Evolutionary conservation across 2,888 invertebrate genomes (phyloP).

Genomic region (Morpho deidamia): DNA sequence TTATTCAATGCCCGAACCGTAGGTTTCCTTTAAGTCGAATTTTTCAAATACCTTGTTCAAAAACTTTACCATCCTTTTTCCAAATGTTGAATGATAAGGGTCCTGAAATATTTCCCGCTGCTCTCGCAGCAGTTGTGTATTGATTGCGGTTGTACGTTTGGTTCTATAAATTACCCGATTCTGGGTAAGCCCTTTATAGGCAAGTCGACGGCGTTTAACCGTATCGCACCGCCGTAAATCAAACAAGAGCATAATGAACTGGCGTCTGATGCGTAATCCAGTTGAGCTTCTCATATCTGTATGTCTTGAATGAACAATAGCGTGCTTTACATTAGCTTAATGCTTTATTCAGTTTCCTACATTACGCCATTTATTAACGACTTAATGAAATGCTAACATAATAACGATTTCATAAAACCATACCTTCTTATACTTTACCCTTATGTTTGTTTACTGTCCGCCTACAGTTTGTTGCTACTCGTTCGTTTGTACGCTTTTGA

Average conservation of each 20-base stretch:
- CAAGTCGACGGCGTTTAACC: conserved; percentile 46
- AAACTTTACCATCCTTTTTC: conserved; percentile 43
- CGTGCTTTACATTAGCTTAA: conserved; percentile 44
- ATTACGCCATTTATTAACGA: conserved; percentile 32
- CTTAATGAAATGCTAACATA: conserved; percentile 49
- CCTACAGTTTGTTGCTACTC: too few relatives aligned
- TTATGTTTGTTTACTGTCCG: too few relatives aligned
- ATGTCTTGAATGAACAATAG: conserved; percentile 64
- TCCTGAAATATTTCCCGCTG: conserved; percentile 57
- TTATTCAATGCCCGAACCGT: conserved; percentile 62
- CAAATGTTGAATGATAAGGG: conserved; percentile 51
- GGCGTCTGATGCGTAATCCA: conserved; percentile 61
- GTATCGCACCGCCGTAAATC: conserved; percentile 73
- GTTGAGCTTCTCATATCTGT: conserved; percentile 65
- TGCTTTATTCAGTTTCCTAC: conserved; percentile 34
- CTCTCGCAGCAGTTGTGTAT: conserved; percentile 47
- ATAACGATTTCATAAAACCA: conserved; percentile 46
- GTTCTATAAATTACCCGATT: conserved; percentile 66
- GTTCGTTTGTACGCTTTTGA: too few relatives aligned
- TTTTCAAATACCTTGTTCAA: conserved; percentile 36
- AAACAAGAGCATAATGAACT: conserved; percentile 69
- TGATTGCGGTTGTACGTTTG: conserved; percentile 52
- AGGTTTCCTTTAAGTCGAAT: conserved; percentile 40
- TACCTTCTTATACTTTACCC: too few relatives aligned
- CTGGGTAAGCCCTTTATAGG: conserved; percentile 50